Evolutionary conservation across 2,113 vertebrate genomes (phyloP), one percentile per base, ranked within the genome.

Genomic region (Monarcha castaneiventris): DNA sequence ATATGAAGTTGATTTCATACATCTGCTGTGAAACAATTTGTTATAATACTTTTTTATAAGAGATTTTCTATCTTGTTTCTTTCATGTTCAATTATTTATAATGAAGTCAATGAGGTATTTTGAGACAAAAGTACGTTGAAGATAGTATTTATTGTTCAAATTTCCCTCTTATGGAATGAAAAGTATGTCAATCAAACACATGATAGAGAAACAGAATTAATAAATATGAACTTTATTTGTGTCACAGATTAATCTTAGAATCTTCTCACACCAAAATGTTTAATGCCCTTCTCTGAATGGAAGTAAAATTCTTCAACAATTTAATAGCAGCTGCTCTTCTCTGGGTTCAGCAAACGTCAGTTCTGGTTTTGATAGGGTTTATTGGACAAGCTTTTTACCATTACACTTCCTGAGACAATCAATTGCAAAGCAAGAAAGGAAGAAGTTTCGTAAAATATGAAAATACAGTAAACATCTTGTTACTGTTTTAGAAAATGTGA

Each of bases 21-120:
- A 41, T 41, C 37, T 0, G 1, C 29, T 35, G 23, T 0, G 18
- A 92, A 83, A n/a, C 0, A 43, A 1, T 39, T 44, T 41, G 9
- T 9, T 35, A 23, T 32, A 30, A n/a, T 22, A 7, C 2, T 32
- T 35, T 59, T 74, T 59, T 63, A 37, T 39, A 39, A 49, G 55
- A 30, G 11, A n/a, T 30, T 78, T 35, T 81, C 18, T 52, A 1
- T 68, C 39, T 77, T 86, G 11, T 52, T 83, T 87, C 14, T 22
- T 55, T 58, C 43, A 18, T 84, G 29, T 75, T 72, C n/a, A 71
- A 4, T 68, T 84, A 78, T 52, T 11, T 55, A 69, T 73, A 77
- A 92, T 63, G 7, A 78, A 69, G 87, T 77, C 33, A 88, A 5
- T 48, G 6, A 90, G 4, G 27, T 15, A 82, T 77, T 85, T 84